Evolutionary conservation across 2,797 vertebrate genomes (phyloP), one percentile per base, ranked within the genome.

Genomic region (Liparis tanakae): DNA sequence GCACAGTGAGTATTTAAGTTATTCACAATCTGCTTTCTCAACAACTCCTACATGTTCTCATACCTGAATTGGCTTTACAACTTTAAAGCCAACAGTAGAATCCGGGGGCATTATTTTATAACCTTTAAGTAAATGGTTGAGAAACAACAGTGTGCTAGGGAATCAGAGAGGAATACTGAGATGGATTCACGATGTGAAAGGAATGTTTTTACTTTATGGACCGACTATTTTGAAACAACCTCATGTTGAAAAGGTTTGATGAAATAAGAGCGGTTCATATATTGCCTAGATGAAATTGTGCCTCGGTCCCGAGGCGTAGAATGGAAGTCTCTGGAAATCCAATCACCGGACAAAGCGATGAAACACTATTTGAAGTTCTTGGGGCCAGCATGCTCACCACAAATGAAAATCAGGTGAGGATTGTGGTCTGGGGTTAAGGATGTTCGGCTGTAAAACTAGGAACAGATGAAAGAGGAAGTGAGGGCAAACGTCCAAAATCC

Each of bases 401-500:
- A 10, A 58, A 55, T 51, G 33, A 43, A 37, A 55, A 51, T 14
- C 18, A n/a, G 39, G 44, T 43, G 65, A 20, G 9, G 64, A 65
- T 6, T 72, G 62, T 44, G 37, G n/a, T 60, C 46, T 51, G 10
- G 17, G 33, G 51, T 66, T 44, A 48, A 77, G 8, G 39, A 68
- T 60, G 14, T 3, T 39, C 68, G 34, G 20, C 18, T 78, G 41
- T 77, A 76, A 55, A 34, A 77, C 17, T 17, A 22, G 34, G 36
- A 70, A 71, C 25, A 76, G 57, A 79, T 34, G 17, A 57, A 65
- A 44, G 41, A 41, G 41, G 48, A 43, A 1, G 33, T 7, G 5
- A 54, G 44, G 58, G 56, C 62, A 81, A 63, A 74, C 17, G 5
- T 77, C 67, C 60, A 58, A 78, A 81, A 87, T 70, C 66, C 63